These are phyloP conservation scores for Ctena decussata DNA, from an alignment of 2,888 invertebrate species.

Conservation along the genomic window DNA sequence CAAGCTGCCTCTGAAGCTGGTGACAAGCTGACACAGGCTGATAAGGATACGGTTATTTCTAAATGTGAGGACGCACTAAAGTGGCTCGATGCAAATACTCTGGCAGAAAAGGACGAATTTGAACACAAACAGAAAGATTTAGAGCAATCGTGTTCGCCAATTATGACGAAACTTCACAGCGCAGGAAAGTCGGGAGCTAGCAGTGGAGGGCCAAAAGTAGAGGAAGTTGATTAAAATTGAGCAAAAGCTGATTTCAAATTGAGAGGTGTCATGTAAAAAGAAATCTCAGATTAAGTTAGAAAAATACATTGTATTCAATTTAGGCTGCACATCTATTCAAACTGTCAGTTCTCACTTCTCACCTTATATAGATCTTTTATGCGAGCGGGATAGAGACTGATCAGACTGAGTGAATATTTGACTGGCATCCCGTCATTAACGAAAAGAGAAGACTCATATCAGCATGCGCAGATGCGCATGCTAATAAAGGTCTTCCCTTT, in stretches of 20 bases:
- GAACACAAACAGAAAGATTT: constrained; percentile 93
- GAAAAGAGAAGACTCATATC: too few species aligned
- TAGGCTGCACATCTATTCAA: not conserved
- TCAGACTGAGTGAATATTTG: too few species aligned
- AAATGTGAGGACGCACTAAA: constrained; percentile 89
- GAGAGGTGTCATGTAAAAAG: too few species aligned
- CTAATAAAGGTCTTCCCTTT: too few species aligned
- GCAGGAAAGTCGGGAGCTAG: constrained; percentile 36
- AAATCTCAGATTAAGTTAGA: too few species aligned
- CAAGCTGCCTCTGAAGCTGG: constrained; percentile 89
- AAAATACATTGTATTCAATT: not conserved
- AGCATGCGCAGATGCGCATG: too few species aligned
- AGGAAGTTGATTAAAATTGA: constrained; percentile 89
- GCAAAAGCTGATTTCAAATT: too few species aligned
- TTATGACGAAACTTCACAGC: constrained; percentile 90
- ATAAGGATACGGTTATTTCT: constrained; percentile 90
- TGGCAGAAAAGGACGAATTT: constrained; percentile 92
- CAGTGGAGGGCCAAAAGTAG: constrained; percentile 88
- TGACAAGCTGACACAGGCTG: constrained; percentile 89
- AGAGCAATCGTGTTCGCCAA: constrained; percentile 92
- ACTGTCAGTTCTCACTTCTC: too few species aligned
- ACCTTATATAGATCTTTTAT: too few species aligned
- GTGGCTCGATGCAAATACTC: constrained; percentile 94
- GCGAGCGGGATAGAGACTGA: too few species aligned
- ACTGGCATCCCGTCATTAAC: too few species aligned